Conservation (phyloP, 2,888 invertebrate species). For the Polydrusus pterygomalis region DNA sequence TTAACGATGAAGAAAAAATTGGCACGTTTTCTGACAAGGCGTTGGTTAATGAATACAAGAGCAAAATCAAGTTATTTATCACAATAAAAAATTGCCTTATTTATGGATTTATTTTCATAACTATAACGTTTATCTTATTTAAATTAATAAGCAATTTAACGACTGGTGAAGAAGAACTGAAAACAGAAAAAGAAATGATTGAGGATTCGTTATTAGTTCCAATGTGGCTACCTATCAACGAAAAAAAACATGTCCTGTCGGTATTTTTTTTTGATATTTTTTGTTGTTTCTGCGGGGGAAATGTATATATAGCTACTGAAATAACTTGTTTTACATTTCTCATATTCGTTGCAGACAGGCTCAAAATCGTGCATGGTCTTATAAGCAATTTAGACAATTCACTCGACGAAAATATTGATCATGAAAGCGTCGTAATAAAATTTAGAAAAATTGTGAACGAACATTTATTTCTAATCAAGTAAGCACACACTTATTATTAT, state of each 20-base stretch:
- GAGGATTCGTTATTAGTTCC: background rate
- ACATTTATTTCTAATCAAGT: too few relatives aligned
- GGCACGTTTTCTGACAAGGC: background rate
- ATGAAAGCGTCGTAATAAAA: too few relatives aligned
- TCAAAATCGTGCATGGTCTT: background rate
- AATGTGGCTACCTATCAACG: background rate
- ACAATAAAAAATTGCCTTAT: background rate
- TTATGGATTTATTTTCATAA: too few relatives aligned
- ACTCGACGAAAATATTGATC: too few relatives aligned
- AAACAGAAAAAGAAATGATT: background rate
- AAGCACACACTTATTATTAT: too few relatives aligned
- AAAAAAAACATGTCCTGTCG: background rate
- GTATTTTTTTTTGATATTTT: background rate
- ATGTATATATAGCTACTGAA: background rate
- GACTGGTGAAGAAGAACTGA: background rate
- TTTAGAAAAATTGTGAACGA: too few relatives aligned
- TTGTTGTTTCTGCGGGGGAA: background rate
- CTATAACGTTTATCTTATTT: background rate
- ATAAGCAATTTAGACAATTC: too few relatives aligned
- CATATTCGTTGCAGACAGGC: background rate
- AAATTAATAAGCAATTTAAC: background rate
- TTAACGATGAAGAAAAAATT: background rate
- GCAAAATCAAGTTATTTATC: background rate
- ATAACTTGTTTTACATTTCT: background rate
- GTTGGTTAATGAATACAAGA: background rate